Evolutionary conservation across 1,140 invertebrate species (phyloP).

Genomic region (Meteorus sp.): DNA sequence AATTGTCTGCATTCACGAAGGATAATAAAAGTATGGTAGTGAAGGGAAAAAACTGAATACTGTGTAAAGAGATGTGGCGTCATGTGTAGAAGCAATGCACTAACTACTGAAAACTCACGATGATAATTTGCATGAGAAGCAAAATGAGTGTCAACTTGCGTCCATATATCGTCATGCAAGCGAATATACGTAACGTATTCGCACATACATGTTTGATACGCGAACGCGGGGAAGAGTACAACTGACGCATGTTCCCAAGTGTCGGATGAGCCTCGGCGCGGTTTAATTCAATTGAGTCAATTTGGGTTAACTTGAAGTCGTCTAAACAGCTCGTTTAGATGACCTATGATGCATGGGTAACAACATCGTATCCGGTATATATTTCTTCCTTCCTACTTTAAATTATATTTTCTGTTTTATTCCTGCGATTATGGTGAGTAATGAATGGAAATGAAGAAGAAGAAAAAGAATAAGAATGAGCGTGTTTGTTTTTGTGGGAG

Average conservation of each 20-base stretch:
- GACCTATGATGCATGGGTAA: conserved; percentile 45
- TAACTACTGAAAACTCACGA: conserved; percentile 30
- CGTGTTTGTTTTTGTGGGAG: too few relatives aligned
- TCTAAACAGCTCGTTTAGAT: conserved; percentile 59
- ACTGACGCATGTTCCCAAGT: conserved; percentile 60
- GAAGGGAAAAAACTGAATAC: too few relatives aligned
- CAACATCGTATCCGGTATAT: conserved; percentile 38
- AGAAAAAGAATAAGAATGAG: neutral
- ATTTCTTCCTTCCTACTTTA: conserved; percentile 40
- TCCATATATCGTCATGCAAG: conserved; percentile 21
- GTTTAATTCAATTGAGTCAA: conserved; percentile 60
- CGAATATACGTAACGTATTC: conserved; percentile 39
- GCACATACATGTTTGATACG: too few relatives aligned
- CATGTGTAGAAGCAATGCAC: too few relatives aligned
- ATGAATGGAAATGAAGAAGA: conserved; percentile 13
- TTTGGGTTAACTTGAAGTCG: conserved; percentile 60
- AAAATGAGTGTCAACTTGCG: conserved; percentile 33
- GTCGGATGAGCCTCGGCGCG: conserved; percentile 52
- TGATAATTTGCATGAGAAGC: conserved; percentile 58
- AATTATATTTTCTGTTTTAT: conserved; percentile 21
- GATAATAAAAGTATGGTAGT: too few relatives aligned
- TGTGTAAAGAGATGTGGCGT: too few relatives aligned
- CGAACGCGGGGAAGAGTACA: too few relatives aligned
- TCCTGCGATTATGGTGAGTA: too few relatives aligned
- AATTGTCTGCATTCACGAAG: too few relatives aligned